phyloP scores from a whole-genome alignment of 2,113 vertebrate species.

The Lichenostomus cassidix region DNA sequence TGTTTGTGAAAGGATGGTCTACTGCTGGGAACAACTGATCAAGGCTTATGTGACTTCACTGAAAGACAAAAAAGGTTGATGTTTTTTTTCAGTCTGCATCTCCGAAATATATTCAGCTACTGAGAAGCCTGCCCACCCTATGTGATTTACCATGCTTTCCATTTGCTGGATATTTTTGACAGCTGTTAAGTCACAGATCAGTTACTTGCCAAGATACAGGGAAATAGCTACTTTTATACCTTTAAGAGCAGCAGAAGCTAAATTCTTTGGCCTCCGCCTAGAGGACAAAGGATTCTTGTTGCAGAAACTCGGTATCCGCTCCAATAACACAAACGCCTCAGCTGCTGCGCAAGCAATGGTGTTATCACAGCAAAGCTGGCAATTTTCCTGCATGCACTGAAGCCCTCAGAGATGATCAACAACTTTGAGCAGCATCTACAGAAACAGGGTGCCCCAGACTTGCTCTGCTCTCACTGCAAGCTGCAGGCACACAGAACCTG shows the following conservation, averaged over 20 bases:
- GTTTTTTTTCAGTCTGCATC: background rate
- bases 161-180: background rate
- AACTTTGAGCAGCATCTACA: background rate
- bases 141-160: background rate
- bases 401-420: background rate
- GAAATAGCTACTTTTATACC: background rate
- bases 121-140: background rate
- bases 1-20: background rate
- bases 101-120: background rate
- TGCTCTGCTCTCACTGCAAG: background rate
- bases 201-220: background rate
- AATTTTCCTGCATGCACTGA: background rate
- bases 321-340: fast-evolving
- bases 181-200: background rate
- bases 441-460: background rate
- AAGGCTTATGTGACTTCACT: background rate
- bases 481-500: fast-evolving
- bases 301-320: background rate
- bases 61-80: background rate
- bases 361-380: background rate
- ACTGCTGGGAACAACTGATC: background rate
- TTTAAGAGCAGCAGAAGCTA: background rate
- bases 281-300: background rate
- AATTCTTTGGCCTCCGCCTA: background rate
- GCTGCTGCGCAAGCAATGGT: background rate